Base-by-base conservation (phyloP, 2,797 vertebrate genomes). In the Notamacropus eugenii region DNA sequence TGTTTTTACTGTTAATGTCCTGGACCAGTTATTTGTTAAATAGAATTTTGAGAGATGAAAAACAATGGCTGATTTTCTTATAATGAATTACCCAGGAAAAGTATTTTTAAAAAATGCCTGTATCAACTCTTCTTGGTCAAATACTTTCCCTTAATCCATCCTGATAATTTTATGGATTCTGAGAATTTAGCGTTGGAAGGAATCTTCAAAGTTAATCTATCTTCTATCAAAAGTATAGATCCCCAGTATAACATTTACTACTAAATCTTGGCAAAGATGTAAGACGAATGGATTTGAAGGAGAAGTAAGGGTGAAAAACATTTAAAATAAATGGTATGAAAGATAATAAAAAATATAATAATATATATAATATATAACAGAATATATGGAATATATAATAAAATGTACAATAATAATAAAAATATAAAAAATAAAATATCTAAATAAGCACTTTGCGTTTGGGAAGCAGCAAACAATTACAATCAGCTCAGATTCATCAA, bases 131-230 rank as follows among this genome's bases (percentile, higher is more conserved):
- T 3, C 22, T 4, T 2, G 31, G 29, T 0, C 22, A 0, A 0
- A 0, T 0, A 5, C 0, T 9, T 12, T 3, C 0, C 8, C 2
- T 0, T 0, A 0, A 13, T 50, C 54, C 56, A 1, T 0, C 11
- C 54, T 5, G 27, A 29, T 8, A 46, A 31, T 0, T 31, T 34
- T 62, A 11, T 1, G 16, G 8, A 31, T 8, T 5, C 58, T 54
- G 8, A 3, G 12, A 55, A 91, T 1, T n/a, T 13, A 82, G 9
- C 5, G 0, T 82, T 82, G 74, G 67, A 82, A 82, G 74, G 9
- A 82, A 10, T 82, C 74, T 82, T 46, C 19, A 11, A 46, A 82
- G 74, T 24, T 82, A 74, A 6, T 9, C n/a, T 2, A 40, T 74
- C 67, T 40, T 40, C 6, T 9, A 74, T 19, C 67, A 40, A 5